Base-by-base conservation (phyloP, 2,113 vertebrate species). In the Pluvialis apricaria region DNA sequence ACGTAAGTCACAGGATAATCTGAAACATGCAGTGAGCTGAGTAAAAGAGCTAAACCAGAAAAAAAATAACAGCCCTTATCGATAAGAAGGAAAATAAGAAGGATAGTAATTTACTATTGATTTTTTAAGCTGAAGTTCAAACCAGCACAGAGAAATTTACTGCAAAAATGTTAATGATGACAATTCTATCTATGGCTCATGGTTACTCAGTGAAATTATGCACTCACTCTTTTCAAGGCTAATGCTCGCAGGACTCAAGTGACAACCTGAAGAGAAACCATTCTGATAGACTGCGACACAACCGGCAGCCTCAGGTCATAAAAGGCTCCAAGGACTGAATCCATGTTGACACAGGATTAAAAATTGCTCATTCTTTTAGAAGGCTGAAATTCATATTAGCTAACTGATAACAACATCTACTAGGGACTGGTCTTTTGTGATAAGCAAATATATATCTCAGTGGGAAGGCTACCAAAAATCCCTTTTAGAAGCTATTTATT, bases 91-190 rank as follows among this genome's bases (percentile, higher is more conserved):
- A 77, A 82, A 90, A 91, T 8, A 77, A 87, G n/a, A n/a, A n/a
- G n/a, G n/a, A n/a, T n/a, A n/a, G n/a, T n/a, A n/a, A n/a, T n/a
- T 36, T 62, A 62, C 61, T 89, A 92, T 64, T 0, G 62, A 90
- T 70, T 92, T 91, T 82, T 90, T 40, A 89, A 95, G 54, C 29
- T 82, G 38, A 92, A 95, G 66, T 94, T 94, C 62, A 95, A 96
- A 94, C 36, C 26, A 91, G 29, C 51, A 55, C 61, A 60, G 55
- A 66, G 42, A 95, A 92, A 92, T 92, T 82, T 85, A 86, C 58
- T 86, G 78, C 36, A 87, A 85, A 94, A 91, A 80, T 76, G 58
- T 77, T 95, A 91, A 91, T 80, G 54, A 85, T 80, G 84, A 88
- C 66, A 96, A 82, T 77, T 87, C 65, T 77, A 73, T 85, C 83